Evolutionary conservation across 64 coral and sea anemone genomes (phyloP), one percentile per base, ranked within the genome.

Genomic region (Cladopsammia gracilis): DNA sequence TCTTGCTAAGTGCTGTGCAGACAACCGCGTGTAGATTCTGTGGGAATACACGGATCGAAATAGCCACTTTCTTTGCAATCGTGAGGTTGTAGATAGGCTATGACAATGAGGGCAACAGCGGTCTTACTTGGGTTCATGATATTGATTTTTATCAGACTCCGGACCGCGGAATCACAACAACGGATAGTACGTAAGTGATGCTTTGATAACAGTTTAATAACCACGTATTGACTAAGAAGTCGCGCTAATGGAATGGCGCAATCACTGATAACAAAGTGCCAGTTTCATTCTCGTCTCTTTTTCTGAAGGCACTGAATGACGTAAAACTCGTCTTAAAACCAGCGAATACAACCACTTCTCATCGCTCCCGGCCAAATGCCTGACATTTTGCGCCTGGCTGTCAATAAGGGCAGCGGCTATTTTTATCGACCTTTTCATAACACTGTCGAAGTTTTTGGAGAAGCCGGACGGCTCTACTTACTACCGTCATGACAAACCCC

Each of bases 91-190:
- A 4, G 76, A 79, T 79, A 24, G 43, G 8, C 6, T 4, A 18
- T 12, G 5, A 58, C 19, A 18, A 84, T 84, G 80, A 84, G 45
- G 62, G 62, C 62, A 62, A 3, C 20, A 22, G 45, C 44, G 1
- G 16, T 50, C 18, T 47, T 64, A 7, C 25, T 66, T 10, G 45
- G 61, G 19, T 22, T 42, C 4, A 18, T 84, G 80, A 18, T 67
- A 6, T 19, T 84, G 62, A 25, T 84, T 68, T 84, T 84, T 44
- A 84, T 53, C 61, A 62, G 45, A 24, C 13, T 51, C 45, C 42
- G 44, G 62, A 67, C 66, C 62, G 47, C 42, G 42, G 20, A 48
- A 52, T 47, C 60, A 13, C 80, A 84, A 48, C 52, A 72, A 62
- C 4, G 46, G 6, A 54, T 54, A 54, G 11, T 11, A 25, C 46